phyloP scores from a whole-genome alignment of 2,888 invertebrate species.

The Thymelicus acteon region DNA sequence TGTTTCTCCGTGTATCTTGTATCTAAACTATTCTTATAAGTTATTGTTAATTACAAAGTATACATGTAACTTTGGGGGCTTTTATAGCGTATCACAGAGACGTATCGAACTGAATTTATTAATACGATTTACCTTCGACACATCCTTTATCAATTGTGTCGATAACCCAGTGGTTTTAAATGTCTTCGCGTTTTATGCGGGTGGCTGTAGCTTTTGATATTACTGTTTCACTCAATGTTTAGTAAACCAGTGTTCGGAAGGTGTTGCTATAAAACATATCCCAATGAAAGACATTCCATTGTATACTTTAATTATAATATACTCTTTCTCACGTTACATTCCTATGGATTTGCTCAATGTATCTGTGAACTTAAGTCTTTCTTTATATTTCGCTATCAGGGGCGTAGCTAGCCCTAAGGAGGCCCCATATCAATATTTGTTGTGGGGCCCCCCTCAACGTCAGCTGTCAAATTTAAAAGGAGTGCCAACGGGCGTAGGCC shows the following conservation, averaged over 20 bases:
- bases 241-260: too few relatives aligned
- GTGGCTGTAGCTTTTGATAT: too few relatives aligned
- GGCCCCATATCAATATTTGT: too few relatives aligned
- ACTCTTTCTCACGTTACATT: conserved; percentile 44
- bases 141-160: not conserved
- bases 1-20: conserved; percentile 19
- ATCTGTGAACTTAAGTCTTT: conserved; percentile 40
- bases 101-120: not conserved
- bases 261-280: conserved; percentile 26
- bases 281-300: conserved; percentile 42
- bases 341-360: conserved; percentile 47
- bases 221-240: too few relatives aligned
- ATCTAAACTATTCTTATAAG: conserved; percentile 28
- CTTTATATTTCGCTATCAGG: conserved; percentile 48
- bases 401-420: too few relatives aligned
- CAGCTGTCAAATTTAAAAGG: too few relatives aligned
- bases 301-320: conserved; percentile 38
- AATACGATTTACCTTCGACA: not conserved
- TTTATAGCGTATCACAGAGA: conserved; percentile 7
- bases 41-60: conserved; percentile 18
- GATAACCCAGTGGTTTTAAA: not conserved
- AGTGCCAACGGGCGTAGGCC: too few relatives aligned
- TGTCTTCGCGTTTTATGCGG: too few relatives aligned
- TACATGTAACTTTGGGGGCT: conserved; percentile 39
- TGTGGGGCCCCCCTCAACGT: too few relatives aligned